Evolutionary conservation across 2,888 invertebrate genomes (phyloP), one percentile per base, ranked within the genome.

Genomic region (Blastobasis adustella): DNA sequence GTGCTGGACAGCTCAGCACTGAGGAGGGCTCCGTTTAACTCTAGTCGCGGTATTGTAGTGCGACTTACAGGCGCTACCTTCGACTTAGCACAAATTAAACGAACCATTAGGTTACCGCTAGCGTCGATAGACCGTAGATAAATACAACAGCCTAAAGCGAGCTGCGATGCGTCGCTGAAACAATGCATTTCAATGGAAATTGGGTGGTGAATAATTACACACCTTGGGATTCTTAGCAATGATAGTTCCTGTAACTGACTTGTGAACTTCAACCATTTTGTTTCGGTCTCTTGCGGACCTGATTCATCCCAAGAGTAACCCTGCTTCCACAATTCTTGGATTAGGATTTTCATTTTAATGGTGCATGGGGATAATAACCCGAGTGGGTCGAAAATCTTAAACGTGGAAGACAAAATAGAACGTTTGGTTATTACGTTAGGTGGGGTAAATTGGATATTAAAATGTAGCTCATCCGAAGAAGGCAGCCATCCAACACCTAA

Each of bases 401-500:
- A 56, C 0, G 51, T 44, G 3, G 41, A n/a, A 4, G 58, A 58
- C 8, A 58, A 4, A 9, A 58, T 58, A 2, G 44, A 40, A n/a
- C 60, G 23, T 43, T 62, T 59, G 1, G 58, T 58, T 6, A 57
- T 10, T 6, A 45, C 37, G 1, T 23, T 36, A 4, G 38, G 7
- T 7, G 40, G 8, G 0, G 7, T n/a, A 1, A 23, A n/a, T 3
- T 52, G 36, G 1, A 52, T 45, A 23, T 47, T 41, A 48, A 59
- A 56, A 10, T 54, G 44, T 2, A 57, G 46, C 5, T 37, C 38
- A 37, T 61, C 57, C 0, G 44, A 6, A 8, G 48, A 10, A 37
- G 56, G 56, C 9, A 41, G 45, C 60, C 58, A 59, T 6, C 51
- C 49, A 8, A 58, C 9, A 39, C 58, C 55, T 42, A 59, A 39